Evolutionary conservation across 2,113 vertebrate genomes (phyloP).

Genomic region (Daubentonia madagascariensis): DNA sequence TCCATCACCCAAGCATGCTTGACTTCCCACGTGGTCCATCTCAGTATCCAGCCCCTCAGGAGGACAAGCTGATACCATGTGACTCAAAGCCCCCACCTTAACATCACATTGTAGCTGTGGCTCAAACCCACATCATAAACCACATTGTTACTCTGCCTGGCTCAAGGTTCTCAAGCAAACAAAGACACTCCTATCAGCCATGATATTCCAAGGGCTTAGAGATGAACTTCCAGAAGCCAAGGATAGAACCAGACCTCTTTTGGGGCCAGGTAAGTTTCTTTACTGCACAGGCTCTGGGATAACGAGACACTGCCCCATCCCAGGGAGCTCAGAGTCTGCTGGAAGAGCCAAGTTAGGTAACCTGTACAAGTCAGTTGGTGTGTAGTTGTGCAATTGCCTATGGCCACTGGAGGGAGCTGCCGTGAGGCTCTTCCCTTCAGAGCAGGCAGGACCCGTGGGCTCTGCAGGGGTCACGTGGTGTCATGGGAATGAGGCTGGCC

Average conservation of each 20-base stretch:
- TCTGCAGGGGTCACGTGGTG: too few relatives aligned
- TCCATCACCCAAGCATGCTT: not conserved
- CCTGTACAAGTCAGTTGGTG: too few relatives aligned
- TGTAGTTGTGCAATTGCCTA: not conserved
- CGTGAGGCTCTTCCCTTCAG: not conserved
- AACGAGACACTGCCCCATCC: not conserved
- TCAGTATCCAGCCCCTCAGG: not conserved
- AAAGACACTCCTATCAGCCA: not conserved
- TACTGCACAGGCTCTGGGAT: not conserved
- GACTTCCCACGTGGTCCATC: not conserved
- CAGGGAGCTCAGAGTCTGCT: not conserved
- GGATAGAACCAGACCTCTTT: not conserved
- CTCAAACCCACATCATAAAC: not conserved
- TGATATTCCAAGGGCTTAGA: not conserved
- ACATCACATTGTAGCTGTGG: not conserved
- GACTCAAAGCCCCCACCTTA: not conserved
- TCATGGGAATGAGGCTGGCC: not conserved
- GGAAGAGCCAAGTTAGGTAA: not conserved
- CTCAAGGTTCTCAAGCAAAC: not conserved
- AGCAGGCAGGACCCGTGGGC: not conserved
- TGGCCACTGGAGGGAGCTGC: not conserved
- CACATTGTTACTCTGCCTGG: not conserved
- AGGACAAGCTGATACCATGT: not conserved
- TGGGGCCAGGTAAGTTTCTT: not conserved
- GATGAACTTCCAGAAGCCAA: not conserved